A percentile compares a stretch with the other conserved stretches of the same genome.
phyloP scores from a whole-genome alignment of 2,888 invertebrate species.

The Pediacus dermestoides region DNA sequence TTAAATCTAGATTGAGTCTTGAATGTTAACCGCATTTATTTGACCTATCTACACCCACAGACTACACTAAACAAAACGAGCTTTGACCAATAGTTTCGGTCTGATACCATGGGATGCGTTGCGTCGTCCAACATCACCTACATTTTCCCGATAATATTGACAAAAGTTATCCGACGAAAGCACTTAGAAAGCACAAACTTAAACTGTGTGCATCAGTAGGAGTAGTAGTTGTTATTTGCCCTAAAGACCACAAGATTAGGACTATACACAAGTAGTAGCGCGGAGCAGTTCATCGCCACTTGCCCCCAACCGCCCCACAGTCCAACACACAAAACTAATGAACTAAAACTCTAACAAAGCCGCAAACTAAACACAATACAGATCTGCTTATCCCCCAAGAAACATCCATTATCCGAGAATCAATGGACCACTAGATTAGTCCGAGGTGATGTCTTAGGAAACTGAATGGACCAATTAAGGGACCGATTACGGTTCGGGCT shows the following conservation, averaged over 20 bases:
- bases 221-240: conserved; percentile 15
- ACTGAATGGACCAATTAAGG: conserved; percentile 48
- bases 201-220: too few species aligned
- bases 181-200: too few species aligned
- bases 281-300: conserved; percentile 26
- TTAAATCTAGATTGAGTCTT: conserved; percentile 29
- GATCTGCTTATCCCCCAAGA: conserved; percentile 48
- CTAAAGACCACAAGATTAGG: conserved; percentile 16
- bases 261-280: conserved; percentile 8
- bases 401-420: conserved; percentile 49
- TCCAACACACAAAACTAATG: conserved; percentile 38
- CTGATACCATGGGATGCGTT: too few species aligned
- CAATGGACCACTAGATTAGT: conserved; percentile 48
- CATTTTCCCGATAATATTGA: too few species aligned
- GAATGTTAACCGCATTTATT: conserved; percentile 23
- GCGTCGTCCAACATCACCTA: too few species aligned
- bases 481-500: conserved; percentile 40
- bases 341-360: conserved; percentile 46
- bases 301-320: conserved; percentile 26
- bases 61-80: too few species aligned
- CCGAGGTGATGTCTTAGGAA: conserved; percentile 44
- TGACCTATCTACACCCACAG: too few species aligned
- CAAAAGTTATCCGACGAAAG: too few species aligned
- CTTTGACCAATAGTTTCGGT: too few species aligned
- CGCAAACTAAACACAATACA: conserved; percentile 48